These are phyloP conservation scores for Linyphia triangularis DNA, from an alignment of 2,888 invertebrate genomes.

Conservation along the genomic window DNA sequence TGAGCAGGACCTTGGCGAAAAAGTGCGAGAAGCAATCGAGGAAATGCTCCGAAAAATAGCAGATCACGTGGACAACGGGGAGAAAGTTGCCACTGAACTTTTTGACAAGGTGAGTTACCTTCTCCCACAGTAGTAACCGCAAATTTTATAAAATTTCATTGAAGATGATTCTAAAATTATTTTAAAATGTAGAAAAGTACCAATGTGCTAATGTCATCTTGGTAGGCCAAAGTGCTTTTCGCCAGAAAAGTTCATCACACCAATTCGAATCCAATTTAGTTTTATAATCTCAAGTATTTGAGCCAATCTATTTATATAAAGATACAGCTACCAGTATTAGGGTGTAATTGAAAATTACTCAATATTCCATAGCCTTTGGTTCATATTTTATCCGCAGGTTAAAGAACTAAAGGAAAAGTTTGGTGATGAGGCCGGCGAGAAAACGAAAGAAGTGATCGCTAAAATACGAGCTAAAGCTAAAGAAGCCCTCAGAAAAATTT, in stretches of 20 bases:
- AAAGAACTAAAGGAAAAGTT: slow-evolving; percentile 56
- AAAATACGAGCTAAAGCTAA: slow-evolving; percentile 51
- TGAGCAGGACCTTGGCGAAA: too few species aligned
- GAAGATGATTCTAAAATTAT: not conserved
- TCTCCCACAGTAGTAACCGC: not conserved
- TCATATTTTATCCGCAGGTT: slow-evolving; percentile 31
- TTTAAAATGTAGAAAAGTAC: not conserved
- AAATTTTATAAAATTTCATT: not conserved
- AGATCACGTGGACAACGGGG: slow-evolving; percentile 55
- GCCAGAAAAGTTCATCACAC: too few species aligned
- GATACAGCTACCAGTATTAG: too few species aligned
- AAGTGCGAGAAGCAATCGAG: slow-evolving; percentile 30
- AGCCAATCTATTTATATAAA: too few species aligned
- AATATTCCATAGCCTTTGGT: too few species aligned
- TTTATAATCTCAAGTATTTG: too few species aligned
- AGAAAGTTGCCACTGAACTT: slow-evolving; percentile 37
- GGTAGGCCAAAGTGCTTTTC: too few species aligned
- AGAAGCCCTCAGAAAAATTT: slow-evolving; percentile 49
- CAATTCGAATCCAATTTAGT: too few species aligned
- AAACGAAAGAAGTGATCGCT: slow-evolving; percentile 28
- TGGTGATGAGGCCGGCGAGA: slow-evolving; percentile 36
- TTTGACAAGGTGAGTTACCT: slow-evolving; percentile 32
- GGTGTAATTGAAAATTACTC: too few species aligned
- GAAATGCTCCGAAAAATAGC: slow-evolving; percentile 54
- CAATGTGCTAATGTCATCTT: not conserved